phyloP scores from a whole-genome alignment of 1,140 invertebrate genomes.

The Tenebrio molitor region DNA sequence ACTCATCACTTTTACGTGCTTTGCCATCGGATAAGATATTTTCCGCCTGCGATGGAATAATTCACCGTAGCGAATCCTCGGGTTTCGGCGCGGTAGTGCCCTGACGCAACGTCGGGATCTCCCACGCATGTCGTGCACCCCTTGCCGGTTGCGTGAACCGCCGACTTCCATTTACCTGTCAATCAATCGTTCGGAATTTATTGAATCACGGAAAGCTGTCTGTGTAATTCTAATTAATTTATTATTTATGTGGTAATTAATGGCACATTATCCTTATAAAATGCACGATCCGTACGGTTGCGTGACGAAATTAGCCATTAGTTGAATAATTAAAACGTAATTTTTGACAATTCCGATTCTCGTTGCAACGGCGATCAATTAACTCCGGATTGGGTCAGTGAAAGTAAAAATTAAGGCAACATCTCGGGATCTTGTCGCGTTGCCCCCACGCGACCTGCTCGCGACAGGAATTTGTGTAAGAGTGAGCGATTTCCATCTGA shows the following conservation, averaged over 20 bases:
- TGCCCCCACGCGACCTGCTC: conserved; percentile 31
- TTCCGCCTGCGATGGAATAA: too few relatives aligned
- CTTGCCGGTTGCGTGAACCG: conserved; percentile 6
- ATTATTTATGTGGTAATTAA: conserved; percentile 36
- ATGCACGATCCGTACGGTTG: conserved; percentile 4
- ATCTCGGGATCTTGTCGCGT: neutral
- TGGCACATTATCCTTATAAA: conserved; percentile 19
- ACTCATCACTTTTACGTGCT: too few relatives aligned
- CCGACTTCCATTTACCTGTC: conserved; percentile 15
- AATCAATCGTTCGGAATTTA: conserved; percentile 12
- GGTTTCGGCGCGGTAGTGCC: too few relatives aligned
- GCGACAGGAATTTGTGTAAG: conserved; percentile 39
- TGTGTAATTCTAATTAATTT: conserved; percentile 24
- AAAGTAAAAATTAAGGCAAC: conserved; percentile 28
- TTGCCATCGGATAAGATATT: too few relatives aligned
- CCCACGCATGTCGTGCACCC: conserved; percentile 34
- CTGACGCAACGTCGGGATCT: conserved; percentile 8
- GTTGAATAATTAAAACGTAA: conserved; percentile 16
- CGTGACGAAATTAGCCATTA: conserved; percentile 1
- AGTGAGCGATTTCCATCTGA: conserved; percentile 33
- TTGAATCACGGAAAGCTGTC: conserved; percentile 19
- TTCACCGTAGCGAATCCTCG: too few relatives aligned
- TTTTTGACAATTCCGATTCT: conserved; percentile 16
- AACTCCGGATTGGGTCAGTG: conserved; percentile 12
- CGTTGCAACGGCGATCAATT: neutral